Evolutionary conservation across 2,113 vertebrate genomes (phyloP).

Genomic region (Myotis brandtii): DNA sequence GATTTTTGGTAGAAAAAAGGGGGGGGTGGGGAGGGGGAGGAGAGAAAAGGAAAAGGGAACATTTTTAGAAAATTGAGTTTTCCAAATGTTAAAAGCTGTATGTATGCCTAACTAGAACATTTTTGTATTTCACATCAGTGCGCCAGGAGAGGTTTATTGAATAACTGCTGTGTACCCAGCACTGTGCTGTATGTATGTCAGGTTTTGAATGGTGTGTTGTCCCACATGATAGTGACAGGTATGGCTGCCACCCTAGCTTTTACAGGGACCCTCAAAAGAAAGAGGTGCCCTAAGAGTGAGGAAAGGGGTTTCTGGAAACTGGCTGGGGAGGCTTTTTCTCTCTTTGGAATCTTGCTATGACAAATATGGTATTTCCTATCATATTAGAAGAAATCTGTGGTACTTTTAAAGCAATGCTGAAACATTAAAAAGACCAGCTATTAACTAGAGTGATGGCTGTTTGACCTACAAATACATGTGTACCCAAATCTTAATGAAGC

Average conservation of each 20-base stretch:
- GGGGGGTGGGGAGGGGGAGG: no score
- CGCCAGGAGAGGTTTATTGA: background rate
- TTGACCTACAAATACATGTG: background rate
- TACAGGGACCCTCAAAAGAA: background rate
- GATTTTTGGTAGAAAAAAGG: background rate
- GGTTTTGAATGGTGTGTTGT: background rate
- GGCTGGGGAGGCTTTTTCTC: background rate
- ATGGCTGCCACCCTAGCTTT: background rate
- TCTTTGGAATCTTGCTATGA: background rate
- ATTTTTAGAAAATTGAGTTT: background rate
- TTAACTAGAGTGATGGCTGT: background rate
- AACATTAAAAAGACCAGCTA: background rate
- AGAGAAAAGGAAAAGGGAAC: background rate
- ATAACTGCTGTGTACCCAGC: background rate
- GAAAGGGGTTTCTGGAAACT: background rate
- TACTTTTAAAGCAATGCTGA: background rate
- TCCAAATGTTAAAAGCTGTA: background rate
- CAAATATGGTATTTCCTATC: background rate
- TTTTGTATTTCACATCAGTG: background rate
- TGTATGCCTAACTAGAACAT: background rate
- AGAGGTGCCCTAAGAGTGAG: background rate
- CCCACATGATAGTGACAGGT: background rate
- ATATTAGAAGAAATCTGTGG: constrained; percentile 16
- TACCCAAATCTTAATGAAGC: background rate
- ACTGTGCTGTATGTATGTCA: background rate